These are phyloP conservation scores for Acanthopleura granulata DNA, from an alignment of 2,888 invertebrate genomes.

Conservation along the genomic window DNA sequence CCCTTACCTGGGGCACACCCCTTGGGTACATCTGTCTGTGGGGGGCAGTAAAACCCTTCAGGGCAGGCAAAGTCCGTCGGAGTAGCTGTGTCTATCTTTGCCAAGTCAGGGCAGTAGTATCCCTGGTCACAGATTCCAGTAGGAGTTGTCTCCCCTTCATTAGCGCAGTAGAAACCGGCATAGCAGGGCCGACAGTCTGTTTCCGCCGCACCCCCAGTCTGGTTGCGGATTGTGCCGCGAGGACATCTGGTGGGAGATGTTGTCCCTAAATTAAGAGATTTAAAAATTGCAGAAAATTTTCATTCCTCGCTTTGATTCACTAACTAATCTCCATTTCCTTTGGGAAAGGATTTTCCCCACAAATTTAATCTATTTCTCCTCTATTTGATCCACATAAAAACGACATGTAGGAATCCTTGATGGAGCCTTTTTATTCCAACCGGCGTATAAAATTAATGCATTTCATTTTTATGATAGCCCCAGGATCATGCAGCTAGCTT, in stretches of 20 bases:
- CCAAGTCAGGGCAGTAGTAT: conserved; percentile 57
- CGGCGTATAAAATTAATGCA: too few relatives aligned
- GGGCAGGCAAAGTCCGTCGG: conserved; percentile 52
- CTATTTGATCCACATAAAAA: too few relatives aligned
- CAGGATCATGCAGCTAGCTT: too few relatives aligned
- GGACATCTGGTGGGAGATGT: conserved; percentile 48
- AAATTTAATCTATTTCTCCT: too few relatives aligned
- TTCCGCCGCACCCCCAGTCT: conserved; percentile 42
- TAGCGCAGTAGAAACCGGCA: conserved; percentile 52
- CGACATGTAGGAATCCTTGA: too few relatives aligned
- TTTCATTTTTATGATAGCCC: too few relatives aligned
- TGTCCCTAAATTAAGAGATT: conserved; percentile 40
- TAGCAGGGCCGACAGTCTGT: conserved; percentile 56
- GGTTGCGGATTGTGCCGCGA: conserved; percentile 50
- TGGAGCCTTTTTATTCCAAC: too few relatives aligned
- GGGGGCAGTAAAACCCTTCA: conserved; percentile 51
- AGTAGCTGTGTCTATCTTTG: conserved; percentile 38
- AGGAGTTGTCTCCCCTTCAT: conserved; percentile 38
- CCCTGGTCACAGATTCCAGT: conserved; percentile 48
- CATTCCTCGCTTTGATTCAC: neutral
- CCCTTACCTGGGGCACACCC: conserved; percentile 48
- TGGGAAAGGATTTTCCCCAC: too few relatives aligned
- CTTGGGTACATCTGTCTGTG: conserved; percentile 44
- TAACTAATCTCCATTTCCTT: too few relatives aligned
- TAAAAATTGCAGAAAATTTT: neutral